Percentiles rank a stretch among this genome's conserved stretches.
Evolutionary conservation across 2,888 invertebrate species (phyloP).

Genomic region (Drosophila niveifrons): DNA sequence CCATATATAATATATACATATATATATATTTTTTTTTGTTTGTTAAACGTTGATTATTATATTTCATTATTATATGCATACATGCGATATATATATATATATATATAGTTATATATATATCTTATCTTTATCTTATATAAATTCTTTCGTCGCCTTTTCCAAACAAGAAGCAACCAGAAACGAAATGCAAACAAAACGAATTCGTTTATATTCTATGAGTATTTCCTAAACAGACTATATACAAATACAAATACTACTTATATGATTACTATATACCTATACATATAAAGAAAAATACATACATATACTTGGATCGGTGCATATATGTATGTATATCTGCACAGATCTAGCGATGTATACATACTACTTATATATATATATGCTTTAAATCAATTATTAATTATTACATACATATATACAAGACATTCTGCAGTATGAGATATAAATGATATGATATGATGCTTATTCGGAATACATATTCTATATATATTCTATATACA

Average conservation of each 20-base stretch:
- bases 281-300: conserved; percentile 40
- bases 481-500: conserved; percentile 11
- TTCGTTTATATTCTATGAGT: conserved; percentile 71
- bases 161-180: conserved; percentile 35
- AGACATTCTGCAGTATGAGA: conserved; percentile 71
- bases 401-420: conserved; percentile 60
- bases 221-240: conserved; percentile 77
- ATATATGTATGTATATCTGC: conserved; percentile 37
- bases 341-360: conserved; percentile 34
- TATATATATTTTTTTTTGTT: conserved; percentile 62
- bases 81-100: conserved; percentile 7
- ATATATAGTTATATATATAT: not conserved
- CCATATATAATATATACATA: not conserved
- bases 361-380: conserved; percentile 48
- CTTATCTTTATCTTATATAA: conserved; percentile 6
- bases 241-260: conserved; percentile 43
- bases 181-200: conserved; percentile 32
- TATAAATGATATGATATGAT: conserved; percentile 58
- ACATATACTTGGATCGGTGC: conserved; percentile 29
- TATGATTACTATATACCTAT: conserved; percentile 57
- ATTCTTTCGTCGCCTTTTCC: conserved; percentile 38
- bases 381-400: conserved; percentile 67
- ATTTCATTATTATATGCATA: conserved; percentile 55
- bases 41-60: conserved; percentile 75
- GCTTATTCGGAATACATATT: conserved; percentile 56